Percentiles rank a stretch among this genome's conserved stretches.
Conservation (phyloP, 2,888 invertebrate species). For the Cantharis nigra region DNA sequence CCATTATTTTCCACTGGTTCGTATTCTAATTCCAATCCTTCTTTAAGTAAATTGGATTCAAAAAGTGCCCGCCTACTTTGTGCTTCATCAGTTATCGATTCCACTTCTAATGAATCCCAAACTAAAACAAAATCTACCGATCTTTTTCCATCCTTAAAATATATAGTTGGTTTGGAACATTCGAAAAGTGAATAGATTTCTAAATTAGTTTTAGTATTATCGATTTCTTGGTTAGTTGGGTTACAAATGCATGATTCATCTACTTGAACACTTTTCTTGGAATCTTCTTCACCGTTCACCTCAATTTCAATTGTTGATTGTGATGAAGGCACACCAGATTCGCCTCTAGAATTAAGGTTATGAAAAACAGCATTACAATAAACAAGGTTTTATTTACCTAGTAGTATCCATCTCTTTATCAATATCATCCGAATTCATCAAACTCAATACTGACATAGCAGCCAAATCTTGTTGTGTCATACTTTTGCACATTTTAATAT, state of each 20-base stretch:
- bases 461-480: constrained; percentile 42
- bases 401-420: constrained; percentile 66
- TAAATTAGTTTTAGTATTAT: neutral
- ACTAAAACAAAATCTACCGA: constrained; percentile 80
- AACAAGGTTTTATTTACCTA: constrained; percentile 51
- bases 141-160: constrained; percentile 71
- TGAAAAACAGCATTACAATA: neutral
- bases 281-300: neutral
- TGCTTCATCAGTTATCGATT: constrained; percentile 54
- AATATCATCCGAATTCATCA: constrained; percentile 62
- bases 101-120: constrained; percentile 68
- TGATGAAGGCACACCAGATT: constrained; percentile 2
- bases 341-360: constrained; percentile 13
- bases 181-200: constrained; percentile 30
- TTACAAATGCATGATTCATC: constrained; percentile 15
- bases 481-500: constrained; percentile 13
- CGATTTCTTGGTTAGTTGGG: constrained; percentile 8
- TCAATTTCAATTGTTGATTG: constrained; percentile 4
- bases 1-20: constrained; percentile 69
- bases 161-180: constrained; percentile 61
- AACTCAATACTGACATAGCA: constrained; percentile 65
- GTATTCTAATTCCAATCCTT: constrained; percentile 76
- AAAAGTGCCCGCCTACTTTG: constrained; percentile 64
- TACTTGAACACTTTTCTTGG: neutral
- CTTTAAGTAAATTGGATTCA: constrained; percentile 71